phyloP scores from a whole-genome alignment of 1,140 invertebrate genomes.

The Coenobita brevimanus region DNA sequence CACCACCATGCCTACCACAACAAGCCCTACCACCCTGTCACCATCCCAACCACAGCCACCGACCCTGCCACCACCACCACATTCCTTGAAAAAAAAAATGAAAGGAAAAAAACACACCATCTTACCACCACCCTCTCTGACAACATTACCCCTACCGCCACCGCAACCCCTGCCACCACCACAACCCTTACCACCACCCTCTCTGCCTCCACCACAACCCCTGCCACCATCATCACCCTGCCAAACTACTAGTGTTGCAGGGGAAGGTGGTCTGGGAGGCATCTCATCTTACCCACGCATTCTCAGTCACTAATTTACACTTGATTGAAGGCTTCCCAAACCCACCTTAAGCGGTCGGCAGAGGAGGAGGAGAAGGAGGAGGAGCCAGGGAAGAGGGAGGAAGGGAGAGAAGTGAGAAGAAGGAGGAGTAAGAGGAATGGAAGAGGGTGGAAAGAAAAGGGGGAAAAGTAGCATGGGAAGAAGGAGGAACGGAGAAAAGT shows the following conservation, averaged over 20 bases:
- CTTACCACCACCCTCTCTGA: not conserved
- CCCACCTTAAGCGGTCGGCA: not conserved
- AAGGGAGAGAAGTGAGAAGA: not conserved
- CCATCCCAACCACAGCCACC: not conserved
- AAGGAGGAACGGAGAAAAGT: not conserved
- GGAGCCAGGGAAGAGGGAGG: not conserved
- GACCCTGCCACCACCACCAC: not conserved
- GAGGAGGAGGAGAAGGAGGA: not conserved
- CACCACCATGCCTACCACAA: not conserved
- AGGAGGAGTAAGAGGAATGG: not conserved
- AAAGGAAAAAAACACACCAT: too few species aligned
- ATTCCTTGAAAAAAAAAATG: too few species aligned
- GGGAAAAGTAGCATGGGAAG: not conserved
- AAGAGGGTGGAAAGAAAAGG: not conserved
- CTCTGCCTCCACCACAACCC: not conserved
- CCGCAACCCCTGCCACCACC: not conserved
- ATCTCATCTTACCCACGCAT: not conserved
- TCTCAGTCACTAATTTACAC: constrained; percentile 31
- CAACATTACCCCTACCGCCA: not conserved
- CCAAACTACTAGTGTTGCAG: not conserved
- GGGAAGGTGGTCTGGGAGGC: not conserved
- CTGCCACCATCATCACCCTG: not conserved
- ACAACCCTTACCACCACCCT: not conserved
- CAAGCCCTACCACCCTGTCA: not conserved
- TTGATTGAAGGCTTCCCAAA: constrained; percentile 12